Evolutionary conservation across 2,888 invertebrate genomes (phyloP), one percentile per base, ranked within the genome.

Genomic region (Cantharis lateralis): DNA sequence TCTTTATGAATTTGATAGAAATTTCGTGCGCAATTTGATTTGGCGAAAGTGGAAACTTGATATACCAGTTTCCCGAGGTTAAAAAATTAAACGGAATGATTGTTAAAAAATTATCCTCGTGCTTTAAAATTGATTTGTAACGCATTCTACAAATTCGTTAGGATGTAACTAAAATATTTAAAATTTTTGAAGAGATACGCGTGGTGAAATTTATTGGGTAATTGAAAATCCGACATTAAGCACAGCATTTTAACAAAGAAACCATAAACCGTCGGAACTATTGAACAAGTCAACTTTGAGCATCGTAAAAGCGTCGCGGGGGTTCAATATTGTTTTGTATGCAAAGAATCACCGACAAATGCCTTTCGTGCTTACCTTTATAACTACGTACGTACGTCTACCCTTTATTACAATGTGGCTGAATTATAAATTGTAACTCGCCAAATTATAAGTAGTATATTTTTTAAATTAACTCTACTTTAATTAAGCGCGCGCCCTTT

Each of bases 241-340:
- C 78, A 77, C 80, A 76, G 81, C 74, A 78, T 81, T 79, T 81
- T 82, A 82, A 82, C 82, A 82, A 83, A 83, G 83, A 79, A 80
- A 79, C 82, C 82, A 82, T 83, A 82, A 84, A 84, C 80, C 79
- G 82, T 83, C 83, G 84, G 83, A 82, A 82, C 84, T 81, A 82
- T 83, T 83, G 81, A 83, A 83, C 70, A 80, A 80, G 83, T 82
- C 81, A 80, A 80, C 78, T 80, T 68, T 74, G 78, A 80, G 78
- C 78, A 78, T 83, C 82, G 84, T 84, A 82, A 83, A 83, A 82
- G 82, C 82, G 81, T 84, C 79, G 81, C 82, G 80, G 85, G 85
- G 84, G 83, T 82, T 82, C 84, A 82, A 84, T 78, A 78, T 84
- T 84, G 84, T 84, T 82, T 84, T 81, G 83, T 84, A 85, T 84